Evolutionary conservation across 2,888 invertebrate genomes (phyloP).

Genomic region (Drosophila flavopinicola): DNA sequence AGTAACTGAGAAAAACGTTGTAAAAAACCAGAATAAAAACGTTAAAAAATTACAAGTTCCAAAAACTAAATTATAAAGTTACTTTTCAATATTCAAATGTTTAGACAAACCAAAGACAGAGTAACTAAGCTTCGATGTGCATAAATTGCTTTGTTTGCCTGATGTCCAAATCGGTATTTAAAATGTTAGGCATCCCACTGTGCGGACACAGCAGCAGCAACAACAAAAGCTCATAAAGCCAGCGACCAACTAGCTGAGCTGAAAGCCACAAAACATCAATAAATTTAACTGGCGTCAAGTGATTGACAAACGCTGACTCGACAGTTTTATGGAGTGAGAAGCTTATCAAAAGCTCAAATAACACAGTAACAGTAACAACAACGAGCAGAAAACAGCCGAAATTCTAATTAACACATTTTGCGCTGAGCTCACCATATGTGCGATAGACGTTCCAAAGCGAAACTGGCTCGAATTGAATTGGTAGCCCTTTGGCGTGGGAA

Average conservation of each 20-base stretch:
- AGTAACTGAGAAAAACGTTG: too few species aligned
- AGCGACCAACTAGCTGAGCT: conserved; percentile 11
- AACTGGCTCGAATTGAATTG: conserved; percentile 38
- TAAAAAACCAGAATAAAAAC: too few species aligned
- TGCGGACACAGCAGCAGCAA: conserved; percentile 24
- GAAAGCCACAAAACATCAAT: conserved; percentile 32
- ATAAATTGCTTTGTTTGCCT: too few species aligned
- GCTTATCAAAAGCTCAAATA: conserved; percentile 22
- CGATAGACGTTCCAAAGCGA: conserved; percentile 46
- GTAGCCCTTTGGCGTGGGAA: conserved; percentile 71
- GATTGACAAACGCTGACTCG: conserved; percentile 55
- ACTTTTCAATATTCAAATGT: too few species aligned
- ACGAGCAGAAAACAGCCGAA: conserved; percentile 34
- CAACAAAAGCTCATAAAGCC: background rate
- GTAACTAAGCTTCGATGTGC: too few species aligned
- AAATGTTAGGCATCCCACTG: conserved; percentile 42
- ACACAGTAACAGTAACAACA: background rate
- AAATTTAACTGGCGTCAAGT: conserved; percentile 44
- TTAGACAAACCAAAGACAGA: too few species aligned
- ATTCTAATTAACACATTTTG: conserved; percentile 77
- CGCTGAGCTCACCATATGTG: conserved; percentile 65
- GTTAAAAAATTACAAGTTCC: too few species aligned
- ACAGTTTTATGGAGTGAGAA: conserved; percentile 21
- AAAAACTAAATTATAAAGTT: too few species aligned
- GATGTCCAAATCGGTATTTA: conserved; percentile 3